A percentile compares a stretch with the other conserved stretches of the same genome.
phyloP scores from a whole-genome alignment of 2,113 vertebrate species.

The Theristicus caerulescens region DNA sequence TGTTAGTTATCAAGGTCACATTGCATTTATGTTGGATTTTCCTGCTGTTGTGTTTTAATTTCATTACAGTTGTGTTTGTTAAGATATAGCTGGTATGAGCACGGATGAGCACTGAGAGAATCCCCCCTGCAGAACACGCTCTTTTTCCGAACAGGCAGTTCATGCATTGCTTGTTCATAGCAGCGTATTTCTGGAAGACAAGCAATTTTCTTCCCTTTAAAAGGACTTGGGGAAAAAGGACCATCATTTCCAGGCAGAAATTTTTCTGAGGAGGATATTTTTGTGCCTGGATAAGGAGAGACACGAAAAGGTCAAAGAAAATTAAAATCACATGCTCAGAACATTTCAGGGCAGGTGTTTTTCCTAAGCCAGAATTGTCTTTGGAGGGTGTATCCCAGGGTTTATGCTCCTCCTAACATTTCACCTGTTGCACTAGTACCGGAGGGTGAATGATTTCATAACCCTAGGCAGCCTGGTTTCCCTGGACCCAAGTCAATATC shows the following conservation, averaged over 20 bases:
- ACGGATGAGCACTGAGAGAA: background rate
- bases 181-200: background rate
- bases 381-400: background rate
- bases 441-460: background rate
- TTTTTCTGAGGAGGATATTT: constrained; percentile 54
- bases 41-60: background rate
- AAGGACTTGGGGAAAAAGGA: background rate
- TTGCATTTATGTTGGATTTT: background rate
- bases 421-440: constrained; percentile 11
- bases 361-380: constrained; percentile 37
- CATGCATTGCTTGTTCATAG: background rate
- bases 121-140: background rate
- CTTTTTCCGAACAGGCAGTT: background rate
- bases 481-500: background rate
- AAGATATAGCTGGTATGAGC: background rate
- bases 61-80: background rate
- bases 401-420: background rate
- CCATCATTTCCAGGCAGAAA: constrained; percentile 51
- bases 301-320: constrained; percentile 46
- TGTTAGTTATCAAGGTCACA: background rate
- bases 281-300: constrained; percentile 33
- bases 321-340: constrained; percentile 58
- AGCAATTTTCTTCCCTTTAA: constrained; percentile 7
- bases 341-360: constrained; percentile 68
- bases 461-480: background rate